Evolutionary conservation across 2,888 invertebrate species (phyloP), one percentile per base, ranked within the genome.

Genomic region (Agrochola lychnidis): DNA sequence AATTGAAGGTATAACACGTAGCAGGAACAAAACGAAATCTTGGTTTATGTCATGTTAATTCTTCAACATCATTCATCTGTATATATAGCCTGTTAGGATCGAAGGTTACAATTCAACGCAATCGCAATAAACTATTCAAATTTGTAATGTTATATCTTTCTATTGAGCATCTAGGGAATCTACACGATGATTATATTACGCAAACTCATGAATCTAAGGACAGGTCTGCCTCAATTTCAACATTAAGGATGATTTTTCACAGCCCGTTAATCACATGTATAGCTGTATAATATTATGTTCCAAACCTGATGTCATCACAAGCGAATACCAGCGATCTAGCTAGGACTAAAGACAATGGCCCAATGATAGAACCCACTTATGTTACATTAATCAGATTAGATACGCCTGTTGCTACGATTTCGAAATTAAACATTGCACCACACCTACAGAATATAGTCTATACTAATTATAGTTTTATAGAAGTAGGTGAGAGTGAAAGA

Each of bases 321-420:
- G 9, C 22, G 22, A 62, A 62, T 67, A 59, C 30, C 2, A 69
- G 5, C 12, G 40, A 62, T 40, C 14, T 40, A 63, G 14, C 48
- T 7, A 40, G 69, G 45, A 40, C 51, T 9, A 40, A 56, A 80
- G 51, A 84, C 84, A 87, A 84, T 80, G 63, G 64, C 25, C 61
- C 70, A 76, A 82, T 66, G 51, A 78, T 70, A 70, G 73, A 67
- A 86, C 86, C 56, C 71, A 83, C 59, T 83, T 74, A 83, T 59
- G 57, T 56, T 66, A 42, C 64, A 25, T 42, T 86, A 74, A 86
- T 74, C 83, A 74, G 83, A 86, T 83, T 83, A 86, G 84, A 86
- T 73, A 83, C 22, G 86, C 57, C 25, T 59, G 40, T 69, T 83
- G n/a, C 12, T 64, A 67, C 51, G 48, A 81, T 74, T 84, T 76